phyloP scores from a whole-genome alignment of 30 jellyfish, hydroid and myxozoan genomes.

The Cassiopea andromeda region DNA sequence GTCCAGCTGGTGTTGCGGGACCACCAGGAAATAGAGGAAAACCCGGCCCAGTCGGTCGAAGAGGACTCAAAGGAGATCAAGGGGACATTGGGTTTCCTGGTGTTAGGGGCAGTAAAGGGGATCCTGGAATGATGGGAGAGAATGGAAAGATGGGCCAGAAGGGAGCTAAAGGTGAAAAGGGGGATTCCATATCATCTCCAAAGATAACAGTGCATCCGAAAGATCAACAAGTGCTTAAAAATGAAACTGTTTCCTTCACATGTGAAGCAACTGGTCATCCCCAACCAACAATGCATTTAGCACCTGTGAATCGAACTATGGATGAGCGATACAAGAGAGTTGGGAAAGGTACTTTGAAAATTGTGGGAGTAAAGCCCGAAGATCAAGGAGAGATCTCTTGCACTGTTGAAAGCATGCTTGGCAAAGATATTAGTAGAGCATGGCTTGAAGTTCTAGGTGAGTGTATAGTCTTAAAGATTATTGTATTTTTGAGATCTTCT shows the following conservation, averaged over 20 bases:
- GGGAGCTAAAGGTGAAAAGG: slow-evolving; percentile 13
- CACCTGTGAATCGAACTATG: background rate
- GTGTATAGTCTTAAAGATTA: no score
- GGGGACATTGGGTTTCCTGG: slow-evolving; percentile 5
- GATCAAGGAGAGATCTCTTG: slow-evolving; percentile 19
- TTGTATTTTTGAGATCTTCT: no score
- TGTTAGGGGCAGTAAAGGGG: background rate
- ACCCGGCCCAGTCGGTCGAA: slow-evolving; percentile 5
- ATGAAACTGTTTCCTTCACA: slow-evolving; percentile 1
- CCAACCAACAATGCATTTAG: slow-evolving; percentile 1
- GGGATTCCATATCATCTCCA: slow-evolving; percentile 27
- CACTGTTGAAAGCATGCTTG: slow-evolving; percentile 15
- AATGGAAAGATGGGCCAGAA: slow-evolving; percentile 13
- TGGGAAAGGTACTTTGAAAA: slow-evolving; percentile 5
- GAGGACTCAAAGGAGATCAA: slow-evolving; percentile 9
- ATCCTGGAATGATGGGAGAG: slow-evolving; percentile 3
- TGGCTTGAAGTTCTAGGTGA: background rate
- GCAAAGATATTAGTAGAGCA: slow-evolving; percentile 12
- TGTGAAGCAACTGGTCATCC: slow-evolving; percentile 38
- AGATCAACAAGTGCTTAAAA: slow-evolving; percentile 13
- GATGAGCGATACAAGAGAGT: slow-evolving; percentile 3
- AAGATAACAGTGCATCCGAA: slow-evolving; percentile 19
- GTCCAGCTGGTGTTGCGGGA: slow-evolving; percentile 3
- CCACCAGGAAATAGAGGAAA: slow-evolving; percentile 41
- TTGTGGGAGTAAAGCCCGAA: background rate